These are phyloP conservation scores for Neosilurus hyrtlii DNA, from an alignment of 2,797 vertebrate species.

Conservation along the genomic window DNA sequence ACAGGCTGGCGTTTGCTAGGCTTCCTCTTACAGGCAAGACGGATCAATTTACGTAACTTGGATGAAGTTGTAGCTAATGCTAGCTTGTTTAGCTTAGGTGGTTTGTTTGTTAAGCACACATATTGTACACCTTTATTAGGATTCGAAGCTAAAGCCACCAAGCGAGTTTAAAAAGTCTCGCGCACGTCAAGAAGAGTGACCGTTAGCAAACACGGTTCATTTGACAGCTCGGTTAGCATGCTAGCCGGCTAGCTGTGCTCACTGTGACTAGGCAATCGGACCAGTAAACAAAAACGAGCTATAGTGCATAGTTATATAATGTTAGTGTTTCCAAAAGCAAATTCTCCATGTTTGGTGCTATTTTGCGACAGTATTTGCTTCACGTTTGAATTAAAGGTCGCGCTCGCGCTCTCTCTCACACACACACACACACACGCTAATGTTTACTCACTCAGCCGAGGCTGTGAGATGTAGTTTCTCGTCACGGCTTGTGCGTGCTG, in stretches of 20 bases:
- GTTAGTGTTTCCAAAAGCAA: too few relatives aligned
- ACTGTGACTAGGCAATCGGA: too few relatives aligned
- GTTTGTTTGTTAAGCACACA: too few relatives aligned
- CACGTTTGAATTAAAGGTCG: constrained; percentile 28
- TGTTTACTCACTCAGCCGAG: constrained; percentile 73
- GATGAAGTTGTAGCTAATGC: background rate
- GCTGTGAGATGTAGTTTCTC: constrained; percentile 81
- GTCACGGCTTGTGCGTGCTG: constrained; percentile 77
- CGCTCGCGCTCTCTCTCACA: background rate
- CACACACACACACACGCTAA: background rate
- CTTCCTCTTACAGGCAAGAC: background rate
- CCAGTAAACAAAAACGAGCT: background rate
- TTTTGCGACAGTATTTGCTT: background rate
- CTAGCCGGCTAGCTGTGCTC: background rate
- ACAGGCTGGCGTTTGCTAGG: background rate
- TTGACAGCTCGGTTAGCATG: constrained; percentile 16
- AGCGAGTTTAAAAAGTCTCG: background rate
- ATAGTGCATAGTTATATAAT: too few relatives aligned
- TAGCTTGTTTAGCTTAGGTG: background rate
- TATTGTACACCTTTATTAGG: background rate
- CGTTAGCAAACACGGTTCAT: background rate
- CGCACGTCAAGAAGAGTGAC: background rate
- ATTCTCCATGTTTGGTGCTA: background rate
- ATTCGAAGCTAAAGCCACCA: background rate
- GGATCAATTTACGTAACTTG: constrained; percentile 11